Conservation (phyloP, 2,888 invertebrate species). For the Altica lythri region DNA sequence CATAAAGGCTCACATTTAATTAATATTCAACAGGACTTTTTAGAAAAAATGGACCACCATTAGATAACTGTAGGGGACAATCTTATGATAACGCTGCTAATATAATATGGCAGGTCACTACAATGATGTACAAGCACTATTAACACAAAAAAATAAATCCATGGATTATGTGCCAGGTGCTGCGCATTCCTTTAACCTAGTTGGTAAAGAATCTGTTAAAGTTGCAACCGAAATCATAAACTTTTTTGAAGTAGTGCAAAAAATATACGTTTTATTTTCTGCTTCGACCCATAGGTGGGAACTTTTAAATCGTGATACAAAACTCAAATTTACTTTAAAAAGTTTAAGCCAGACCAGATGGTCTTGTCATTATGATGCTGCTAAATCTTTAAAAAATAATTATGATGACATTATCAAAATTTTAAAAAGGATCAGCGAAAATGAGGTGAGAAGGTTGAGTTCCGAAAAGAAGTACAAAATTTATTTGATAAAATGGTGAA, state of each 20-base stretch:
- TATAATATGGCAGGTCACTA: no score
- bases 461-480: neutral
- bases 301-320: constrained; percentile 5
- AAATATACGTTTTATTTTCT: constrained; percentile 21
- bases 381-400: neutral
- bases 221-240: no score
- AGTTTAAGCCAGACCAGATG: neutral
- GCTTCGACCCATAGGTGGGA: constrained; percentile 18
- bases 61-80: no score
- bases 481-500: neutral
- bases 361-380: neutral
- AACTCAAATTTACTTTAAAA: constrained; percentile 2
- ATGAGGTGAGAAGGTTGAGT: constrained; percentile 8
- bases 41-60: no score
- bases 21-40: no score
- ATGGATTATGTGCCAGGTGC: constrained; percentile 34
- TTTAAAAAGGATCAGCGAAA: no score
- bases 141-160: no score
- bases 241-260: constrained; percentile 26
- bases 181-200: constrained; percentile 44
- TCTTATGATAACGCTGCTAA: no score
- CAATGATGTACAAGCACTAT: no score
- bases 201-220: constrained; percentile 41
- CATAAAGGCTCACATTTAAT: no score
- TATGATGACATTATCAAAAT: neutral